Conservation (phyloP, 1,140 invertebrate species). For the Gryllus bimaculatus region DNA sequence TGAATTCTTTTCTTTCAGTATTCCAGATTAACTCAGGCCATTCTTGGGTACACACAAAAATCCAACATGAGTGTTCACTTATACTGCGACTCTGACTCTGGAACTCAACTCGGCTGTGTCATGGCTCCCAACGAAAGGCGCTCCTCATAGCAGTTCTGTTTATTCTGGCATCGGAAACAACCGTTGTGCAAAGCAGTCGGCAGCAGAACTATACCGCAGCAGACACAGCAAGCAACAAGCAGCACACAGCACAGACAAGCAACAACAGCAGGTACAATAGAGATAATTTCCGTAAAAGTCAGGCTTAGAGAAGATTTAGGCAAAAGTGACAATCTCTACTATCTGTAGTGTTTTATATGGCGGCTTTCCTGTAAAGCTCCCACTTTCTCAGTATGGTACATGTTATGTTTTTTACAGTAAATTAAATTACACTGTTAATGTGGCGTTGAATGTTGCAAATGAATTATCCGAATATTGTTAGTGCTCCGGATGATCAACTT, state of each 20-base stretch:
- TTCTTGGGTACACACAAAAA: constrained; percentile 29
- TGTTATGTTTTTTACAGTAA: too few relatives aligned
- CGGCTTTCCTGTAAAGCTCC: too few relatives aligned
- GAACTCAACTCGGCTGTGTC: not conserved
- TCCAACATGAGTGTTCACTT: constrained; percentile 29
- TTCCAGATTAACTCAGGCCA: constrained; percentile 21
- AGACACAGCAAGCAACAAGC: too few relatives aligned
- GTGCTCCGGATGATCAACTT: too few relatives aligned
- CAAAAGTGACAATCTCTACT: too few relatives aligned
- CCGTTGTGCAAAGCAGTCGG: constrained; percentile 8
- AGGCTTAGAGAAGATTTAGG: too few relatives aligned
- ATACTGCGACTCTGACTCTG: constrained; percentile 26
- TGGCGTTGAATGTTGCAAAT: too few relatives aligned
- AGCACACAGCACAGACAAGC: not conserved
- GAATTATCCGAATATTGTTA: too few relatives aligned
- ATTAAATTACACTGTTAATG: too few relatives aligned
- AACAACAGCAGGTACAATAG: constrained; percentile 9
- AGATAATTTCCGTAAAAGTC: not conserved
- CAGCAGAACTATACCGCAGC: not conserved
- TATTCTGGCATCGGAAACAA: constrained; percentile 10
- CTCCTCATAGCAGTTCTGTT: constrained; percentile 7
- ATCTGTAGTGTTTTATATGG: too few relatives aligned
- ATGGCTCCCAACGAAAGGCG: not conserved
- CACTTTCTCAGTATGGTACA: too few relatives aligned
- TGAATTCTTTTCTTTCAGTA: constrained; percentile 13